Evolutionary conservation across 2,888 invertebrate genomes (phyloP), one percentile per base, ranked within the genome.

Genomic region (Ornithoptera alexandrae): DNA sequence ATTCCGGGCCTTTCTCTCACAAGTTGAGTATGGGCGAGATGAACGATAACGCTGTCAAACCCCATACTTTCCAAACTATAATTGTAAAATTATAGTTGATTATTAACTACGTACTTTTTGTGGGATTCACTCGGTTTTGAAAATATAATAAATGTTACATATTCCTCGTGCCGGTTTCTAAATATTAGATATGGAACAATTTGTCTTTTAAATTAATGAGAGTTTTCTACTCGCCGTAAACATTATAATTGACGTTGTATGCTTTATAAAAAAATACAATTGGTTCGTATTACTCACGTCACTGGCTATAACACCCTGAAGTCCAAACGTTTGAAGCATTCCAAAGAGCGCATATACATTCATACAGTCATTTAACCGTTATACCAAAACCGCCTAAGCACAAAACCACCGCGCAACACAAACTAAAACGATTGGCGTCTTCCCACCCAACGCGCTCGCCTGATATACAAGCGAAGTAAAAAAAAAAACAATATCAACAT

Each of bases 401-500:
- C 62, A 74, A 77, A 77, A 73, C 74, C 72, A 68, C 60, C 66
- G 61, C 71, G 62, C 71, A 72, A 72, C 74, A 72, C 73, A 73
- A 67, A 66, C 68, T 69, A 71, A 67, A 73, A 73, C 70, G 71
- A 73, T 71, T 75, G 65, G 58, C 66, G 71, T 64, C 69, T 46
- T 73, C 71, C 71, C 69, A 74, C 66, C 73, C 72, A 53, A 71
- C 70, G 72, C 71, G 68, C 71, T 72, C 70, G 63, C 72, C 67
- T 76, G 78, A 74, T 74, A 73, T 75, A 79, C 74, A 79, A 79
- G 79, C 77, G 67, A 77, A 75, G 74, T 77, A 78, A 72, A 77
- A 76, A 76, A 30, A 30, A 71, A 73, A 72, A 71, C 73, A 59
- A 81, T 81, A 81, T 81, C 78, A 82, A 82, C 80, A 80, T 77